Conservation (phyloP, 1,140 invertebrate species). For the Brachionus manjavacas region DNA sequence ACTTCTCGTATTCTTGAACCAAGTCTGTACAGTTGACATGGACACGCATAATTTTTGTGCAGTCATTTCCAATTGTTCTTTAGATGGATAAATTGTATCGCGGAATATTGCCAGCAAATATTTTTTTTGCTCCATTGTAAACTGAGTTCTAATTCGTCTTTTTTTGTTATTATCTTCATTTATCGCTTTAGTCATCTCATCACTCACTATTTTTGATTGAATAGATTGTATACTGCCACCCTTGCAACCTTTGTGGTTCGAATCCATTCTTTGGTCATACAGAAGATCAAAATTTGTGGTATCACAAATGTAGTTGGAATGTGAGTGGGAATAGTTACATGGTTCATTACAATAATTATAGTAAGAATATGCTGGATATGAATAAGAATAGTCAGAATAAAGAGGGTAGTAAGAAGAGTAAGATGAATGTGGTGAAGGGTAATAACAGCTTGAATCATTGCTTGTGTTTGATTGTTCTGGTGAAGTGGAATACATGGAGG, state of each 20-base stretch:
- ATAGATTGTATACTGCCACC: background rate
- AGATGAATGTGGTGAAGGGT: background rate
- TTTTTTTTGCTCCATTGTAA: background rate
- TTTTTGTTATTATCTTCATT: background rate
- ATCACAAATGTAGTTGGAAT: background rate
- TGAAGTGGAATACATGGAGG: background rate
- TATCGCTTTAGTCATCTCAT: background rate
- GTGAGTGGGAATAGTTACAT: background rate
- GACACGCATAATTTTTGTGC: background rate
- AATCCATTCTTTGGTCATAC: no score
- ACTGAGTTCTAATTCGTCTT: slow-evolving; percentile 8
- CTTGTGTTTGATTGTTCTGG: background rate
- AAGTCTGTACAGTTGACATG: background rate
- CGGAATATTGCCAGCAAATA: background rate
- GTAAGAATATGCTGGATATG: background rate
- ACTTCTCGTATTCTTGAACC: slow-evolving; percentile 35
- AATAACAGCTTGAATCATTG: background rate
- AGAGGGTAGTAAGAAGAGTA: background rate
- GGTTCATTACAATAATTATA: background rate
- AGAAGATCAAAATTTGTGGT: background rate
- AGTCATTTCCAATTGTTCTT: slow-evolving; percentile 10
- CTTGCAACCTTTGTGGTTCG: background rate
- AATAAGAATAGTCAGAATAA: background rate
- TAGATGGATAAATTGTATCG: slow-evolving; percentile 15
- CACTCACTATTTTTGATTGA: background rate